These are phyloP conservation scores for Pherbina coryleti DNA, from an alignment of 2,888 invertebrate species.

Conservation along the genomic window DNA sequence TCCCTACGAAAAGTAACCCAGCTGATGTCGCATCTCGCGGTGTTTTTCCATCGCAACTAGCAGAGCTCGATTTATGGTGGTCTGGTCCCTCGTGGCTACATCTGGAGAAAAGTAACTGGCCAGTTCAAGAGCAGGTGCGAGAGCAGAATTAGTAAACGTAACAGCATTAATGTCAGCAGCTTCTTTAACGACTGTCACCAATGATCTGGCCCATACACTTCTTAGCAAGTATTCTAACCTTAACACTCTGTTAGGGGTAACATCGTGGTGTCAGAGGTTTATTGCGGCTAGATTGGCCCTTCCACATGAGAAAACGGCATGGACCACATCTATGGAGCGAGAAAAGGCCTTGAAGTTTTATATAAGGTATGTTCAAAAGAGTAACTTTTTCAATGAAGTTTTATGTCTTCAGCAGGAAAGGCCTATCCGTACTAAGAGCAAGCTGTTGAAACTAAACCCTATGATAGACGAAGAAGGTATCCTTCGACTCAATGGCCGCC, in stretches of 20 bases:
- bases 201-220: too few relatives aligned
- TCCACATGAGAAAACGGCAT: background rate
- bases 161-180: too few relatives aligned
- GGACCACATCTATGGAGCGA: constrained; percentile 8
- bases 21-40: constrained; percentile 12
- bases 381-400: constrained; percentile 25
- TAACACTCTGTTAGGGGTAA: constrained; percentile 19
- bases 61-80: constrained; percentile 19
- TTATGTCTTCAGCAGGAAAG: background rate
- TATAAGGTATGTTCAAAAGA: constrained; percentile 25
- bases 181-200: too few relatives aligned
- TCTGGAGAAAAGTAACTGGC: too few relatives aligned
- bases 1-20: constrained; percentile 4
- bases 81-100: constrained; percentile 33
- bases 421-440: constrained; percentile 3
- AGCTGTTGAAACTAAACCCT: constrained; percentile 20
- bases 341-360: constrained; percentile 25
- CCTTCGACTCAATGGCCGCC: constrained; percentile 19
- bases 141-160: too few relatives aligned
- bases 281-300: background rate
- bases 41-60: constrained; percentile 18
- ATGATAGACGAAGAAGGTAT: constrained; percentile 8
- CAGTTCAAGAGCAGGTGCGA: too few relatives aligned
- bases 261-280: constrained; percentile 26
- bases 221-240: constrained; percentile 1